Conservation (phyloP, 2,888 invertebrate species). For the Drosophila ochracea region DNA sequence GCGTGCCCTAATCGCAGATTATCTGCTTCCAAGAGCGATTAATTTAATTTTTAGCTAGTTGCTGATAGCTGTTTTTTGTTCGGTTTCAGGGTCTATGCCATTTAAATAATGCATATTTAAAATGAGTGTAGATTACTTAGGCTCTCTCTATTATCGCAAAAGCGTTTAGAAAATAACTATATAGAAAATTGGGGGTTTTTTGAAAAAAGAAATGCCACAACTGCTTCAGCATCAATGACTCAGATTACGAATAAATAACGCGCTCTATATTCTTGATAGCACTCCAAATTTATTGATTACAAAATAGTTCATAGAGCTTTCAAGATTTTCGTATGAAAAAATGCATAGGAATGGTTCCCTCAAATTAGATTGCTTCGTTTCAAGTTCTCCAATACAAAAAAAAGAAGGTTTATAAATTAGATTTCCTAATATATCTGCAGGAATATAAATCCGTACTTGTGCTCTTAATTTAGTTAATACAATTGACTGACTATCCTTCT, state of each 20-base stretch:
- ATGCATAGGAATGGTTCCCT: no score
- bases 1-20: slow-evolving; percentile 16
- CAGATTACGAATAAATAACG: background rate
- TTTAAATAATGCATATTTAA: background rate
- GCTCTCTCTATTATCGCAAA: background rate
- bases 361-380: background rate
- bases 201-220: background rate
- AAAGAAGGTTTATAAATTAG: background rate
- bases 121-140: background rate
- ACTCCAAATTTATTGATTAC: background rate
- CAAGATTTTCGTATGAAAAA: background rate
- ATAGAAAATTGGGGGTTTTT: background rate
- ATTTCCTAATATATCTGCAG: background rate
- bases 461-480: background rate
- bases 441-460: background rate
- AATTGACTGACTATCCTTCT: background rate
- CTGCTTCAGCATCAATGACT: background rate
- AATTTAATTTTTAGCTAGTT: slow-evolving; percentile 8
- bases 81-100: background rate
- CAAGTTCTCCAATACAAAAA: background rate
- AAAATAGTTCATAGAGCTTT: background rate
- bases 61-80: slow-evolving; percentile 15
- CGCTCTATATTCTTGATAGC: background rate
- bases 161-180: background rate
- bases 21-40: slow-evolving; percentile 29